Evolutionary conservation across 1,140 invertebrate species (phyloP), one percentile per base, ranked within the genome.

Genomic region (Diorhabda carinulata): DNA sequence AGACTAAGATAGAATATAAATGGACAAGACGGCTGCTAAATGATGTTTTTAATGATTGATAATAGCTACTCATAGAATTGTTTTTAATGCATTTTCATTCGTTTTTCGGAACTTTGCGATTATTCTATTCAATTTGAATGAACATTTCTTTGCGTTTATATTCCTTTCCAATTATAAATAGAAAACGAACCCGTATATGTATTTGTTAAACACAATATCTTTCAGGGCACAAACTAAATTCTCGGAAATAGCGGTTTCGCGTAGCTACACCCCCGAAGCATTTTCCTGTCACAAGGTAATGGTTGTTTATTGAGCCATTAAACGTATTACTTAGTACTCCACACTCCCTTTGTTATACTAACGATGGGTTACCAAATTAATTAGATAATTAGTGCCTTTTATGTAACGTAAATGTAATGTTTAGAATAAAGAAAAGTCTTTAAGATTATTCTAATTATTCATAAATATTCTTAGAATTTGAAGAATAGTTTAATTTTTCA

Each of bases 241-340:
- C 42, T 43, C 61, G n/a, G 42, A 40, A 2, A 7, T 8, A 43
- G 42, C 42, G 56, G 40, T 47, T n/a, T 25, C 56, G 42, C 25
- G 25, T n/a, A n/a, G 42, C 5, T 58, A 42, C 47, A 10, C 64
- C 56, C 64, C 47, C 10, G 56, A 41, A 57, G 64, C 43, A 43
- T 59, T 56, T 57, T 66, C 62, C 64, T 66, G 61, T 70, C 69
- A 67, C 43, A 40, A 44, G 9, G 66, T 75, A 75, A 75, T 75
- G 73, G 72, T 75, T 71, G 73, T 75, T 75, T 75, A 75, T 75
- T 62, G 47, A 66, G 43, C 72, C 70, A 73, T 73, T 75, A 75
- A 73, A 73, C 69, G 72, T 75, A 73, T 75, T 73, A 73, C 72
- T 75, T 73, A 75, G 66, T 70, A 70, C 72, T 43, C n/a, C 57